Evolutionary conservation across 2,797 vertebrate genomes (phyloP).

Genomic region (Tadarida brasiliensis): DNA sequence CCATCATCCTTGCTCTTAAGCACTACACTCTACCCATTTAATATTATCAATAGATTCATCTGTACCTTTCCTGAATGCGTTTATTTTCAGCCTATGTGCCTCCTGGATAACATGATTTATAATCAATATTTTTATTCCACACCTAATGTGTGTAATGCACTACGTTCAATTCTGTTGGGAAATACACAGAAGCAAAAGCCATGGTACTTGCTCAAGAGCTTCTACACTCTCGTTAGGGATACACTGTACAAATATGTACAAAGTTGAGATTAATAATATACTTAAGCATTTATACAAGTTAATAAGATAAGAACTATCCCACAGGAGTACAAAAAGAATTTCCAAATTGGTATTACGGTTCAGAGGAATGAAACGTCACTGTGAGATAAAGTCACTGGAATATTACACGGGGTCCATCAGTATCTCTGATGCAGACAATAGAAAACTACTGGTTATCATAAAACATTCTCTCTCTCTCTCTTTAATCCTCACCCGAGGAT

Average conservation of each 20-base stretch:
- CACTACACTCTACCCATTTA: background rate
- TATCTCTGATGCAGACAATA: background rate
- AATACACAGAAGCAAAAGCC: background rate
- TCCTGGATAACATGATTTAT: conserved; percentile 18
- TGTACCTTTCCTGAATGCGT: conserved; percentile 17
- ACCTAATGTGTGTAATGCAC: background rate
- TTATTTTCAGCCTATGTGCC: background rate
- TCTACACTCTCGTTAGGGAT: background rate
- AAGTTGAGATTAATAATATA: background rate
- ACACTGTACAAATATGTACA: background rate
- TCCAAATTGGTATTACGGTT: background rate
- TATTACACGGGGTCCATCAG: background rate
- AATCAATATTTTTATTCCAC: background rate
- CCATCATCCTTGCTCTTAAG: background rate
- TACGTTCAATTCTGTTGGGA: background rate
- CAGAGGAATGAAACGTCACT: background rate
- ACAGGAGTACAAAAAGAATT: background rate
- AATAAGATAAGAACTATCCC: background rate
- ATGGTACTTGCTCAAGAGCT: background rate
- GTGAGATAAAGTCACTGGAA: background rate
- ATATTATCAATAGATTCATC: background rate
- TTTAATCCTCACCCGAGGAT: too few relatives aligned
- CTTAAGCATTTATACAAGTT: background rate
- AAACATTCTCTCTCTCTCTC: background rate
- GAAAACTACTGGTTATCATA: background rate